These are phyloP conservation scores for Mormyrus proboscirostris DNA, from an alignment of 2,797 vertebrate genomes.

Conservation along the genomic window DNA sequence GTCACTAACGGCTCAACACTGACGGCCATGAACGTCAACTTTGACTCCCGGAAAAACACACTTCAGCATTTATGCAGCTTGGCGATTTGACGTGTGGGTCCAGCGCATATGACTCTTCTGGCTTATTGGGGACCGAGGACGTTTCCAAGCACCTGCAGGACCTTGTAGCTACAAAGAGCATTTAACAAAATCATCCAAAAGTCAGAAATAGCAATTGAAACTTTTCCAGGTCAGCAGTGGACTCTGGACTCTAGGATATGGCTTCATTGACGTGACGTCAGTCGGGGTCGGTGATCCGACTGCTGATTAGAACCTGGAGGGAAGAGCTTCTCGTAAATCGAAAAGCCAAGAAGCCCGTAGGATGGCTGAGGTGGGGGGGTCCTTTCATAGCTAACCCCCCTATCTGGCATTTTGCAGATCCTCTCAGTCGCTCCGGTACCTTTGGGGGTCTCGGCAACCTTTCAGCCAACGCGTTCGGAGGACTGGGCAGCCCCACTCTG, in stretches of 20 bases:
- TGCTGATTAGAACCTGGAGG: neutral
- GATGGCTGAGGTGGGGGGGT: neutral
- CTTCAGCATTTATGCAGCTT: neutral
- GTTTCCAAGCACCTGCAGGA: neutral
- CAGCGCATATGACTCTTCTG: neutral
- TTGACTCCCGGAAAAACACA: neutral
- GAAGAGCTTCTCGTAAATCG: neutral
- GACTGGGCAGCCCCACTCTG: slow-evolving; percentile 71
- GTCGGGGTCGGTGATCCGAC: neutral
- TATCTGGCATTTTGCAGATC: slow-evolving; percentile 53
- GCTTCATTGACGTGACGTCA: neutral
- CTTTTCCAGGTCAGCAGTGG: neutral
- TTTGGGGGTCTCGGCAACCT: slow-evolving; percentile 68
- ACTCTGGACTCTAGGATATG: neutral
- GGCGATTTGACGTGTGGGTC: neutral
- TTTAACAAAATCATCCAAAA: neutral
- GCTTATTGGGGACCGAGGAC: neutral
- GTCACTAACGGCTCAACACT: neutral
- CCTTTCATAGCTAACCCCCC: neutral
- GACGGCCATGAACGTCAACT: neutral
- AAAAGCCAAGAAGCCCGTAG: neutral
- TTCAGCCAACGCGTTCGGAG: slow-evolving; percentile 69
- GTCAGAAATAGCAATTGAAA: neutral
- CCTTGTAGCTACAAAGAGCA: neutral
- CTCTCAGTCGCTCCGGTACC: slow-evolving; percentile 67